Percentiles rank a stretch among this genome's conserved stretches.
These are phyloP conservation scores for Numida meleagris DNA, from an alignment of 2,113 vertebrate species.

Conservation along the genomic window DNA sequence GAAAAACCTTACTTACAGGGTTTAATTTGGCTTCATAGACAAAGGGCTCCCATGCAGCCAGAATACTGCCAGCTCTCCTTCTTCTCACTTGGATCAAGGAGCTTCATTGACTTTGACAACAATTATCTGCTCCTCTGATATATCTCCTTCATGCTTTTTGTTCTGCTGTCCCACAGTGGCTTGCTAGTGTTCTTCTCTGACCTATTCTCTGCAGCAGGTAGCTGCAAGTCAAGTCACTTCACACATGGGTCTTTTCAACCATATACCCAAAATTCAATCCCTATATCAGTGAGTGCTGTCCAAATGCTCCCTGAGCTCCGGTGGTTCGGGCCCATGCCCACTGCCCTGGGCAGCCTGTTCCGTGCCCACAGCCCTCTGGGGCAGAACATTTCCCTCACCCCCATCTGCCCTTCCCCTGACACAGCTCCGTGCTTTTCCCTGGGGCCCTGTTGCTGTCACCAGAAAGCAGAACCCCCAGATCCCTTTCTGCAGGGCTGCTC, in stretches of 20 bases:
- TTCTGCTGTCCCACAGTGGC: not conserved
- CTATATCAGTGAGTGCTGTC: too few species aligned
- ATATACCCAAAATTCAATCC: too few species aligned
- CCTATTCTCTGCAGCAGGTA: not conserved
- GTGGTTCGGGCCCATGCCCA: too few species aligned
- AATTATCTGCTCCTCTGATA: not conserved
- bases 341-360: too few species aligned
- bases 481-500: not conserved
- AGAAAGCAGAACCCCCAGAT: not conserved
- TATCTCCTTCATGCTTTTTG: not conserved
- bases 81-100: not conserved
- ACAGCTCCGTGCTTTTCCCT: too few species aligned
- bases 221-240: not conserved
- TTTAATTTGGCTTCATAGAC: not conserved
- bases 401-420: too few species aligned
- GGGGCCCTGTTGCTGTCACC: too few species aligned
- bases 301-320: too few species aligned
- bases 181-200: not conserved
- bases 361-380: too few species aligned
- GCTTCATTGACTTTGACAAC: not conserved
- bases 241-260: not conserved
- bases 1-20: not conserved
- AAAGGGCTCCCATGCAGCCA: not conserved
- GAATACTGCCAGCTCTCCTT: not conserved
- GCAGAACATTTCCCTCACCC: too few species aligned